phyloP scores from a whole-genome alignment of 2,113 vertebrate genomes.

The Rhizomys pruinosus region DNA sequence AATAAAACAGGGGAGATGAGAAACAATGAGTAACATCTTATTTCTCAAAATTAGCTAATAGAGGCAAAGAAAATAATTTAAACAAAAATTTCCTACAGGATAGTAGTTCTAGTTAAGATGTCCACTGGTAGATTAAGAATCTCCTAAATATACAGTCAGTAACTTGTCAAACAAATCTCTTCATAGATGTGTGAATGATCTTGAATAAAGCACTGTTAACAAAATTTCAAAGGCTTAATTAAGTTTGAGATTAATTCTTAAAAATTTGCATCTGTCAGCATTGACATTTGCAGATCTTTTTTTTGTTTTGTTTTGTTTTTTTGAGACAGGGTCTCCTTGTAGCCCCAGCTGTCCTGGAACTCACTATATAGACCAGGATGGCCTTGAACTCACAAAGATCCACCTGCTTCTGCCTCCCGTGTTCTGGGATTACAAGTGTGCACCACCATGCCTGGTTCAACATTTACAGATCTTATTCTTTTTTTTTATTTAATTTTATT shows the following conservation, averaged over 20 bases:
- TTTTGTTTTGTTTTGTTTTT: not conserved
- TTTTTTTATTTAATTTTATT: no score
- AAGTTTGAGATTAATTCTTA: slow-evolving; percentile 33
- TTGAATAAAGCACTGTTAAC: slow-evolving; percentile 7
- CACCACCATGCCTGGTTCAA: no score
- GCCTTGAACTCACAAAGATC: no score
- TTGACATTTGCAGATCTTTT: not conserved
- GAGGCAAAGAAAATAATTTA: slow-evolving; percentile 36
- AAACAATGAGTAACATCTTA: slow-evolving; percentile 16
- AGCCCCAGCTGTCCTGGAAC: no score
- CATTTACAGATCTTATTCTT: no score
- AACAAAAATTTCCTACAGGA: not conserved
- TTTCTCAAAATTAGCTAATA: slow-evolving; percentile 54
- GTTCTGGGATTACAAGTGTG: no score
- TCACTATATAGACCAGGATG: no score
- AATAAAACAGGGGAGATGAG: slow-evolving; percentile 28
- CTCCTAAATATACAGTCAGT: not conserved
- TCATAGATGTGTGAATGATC: not conserved
- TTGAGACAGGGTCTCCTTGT: no score
- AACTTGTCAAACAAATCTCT: slow-evolving; percentile 39
- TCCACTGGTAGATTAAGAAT: not conserved
- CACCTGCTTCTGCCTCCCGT: no score
- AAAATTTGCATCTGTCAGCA: not conserved
- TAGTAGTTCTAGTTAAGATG: not conserved
- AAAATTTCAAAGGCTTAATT: slow-evolving; percentile 34